phyloP scores from a whole-genome alignment of 1,140 invertebrate species.

The Drosophila navojoa region DNA sequence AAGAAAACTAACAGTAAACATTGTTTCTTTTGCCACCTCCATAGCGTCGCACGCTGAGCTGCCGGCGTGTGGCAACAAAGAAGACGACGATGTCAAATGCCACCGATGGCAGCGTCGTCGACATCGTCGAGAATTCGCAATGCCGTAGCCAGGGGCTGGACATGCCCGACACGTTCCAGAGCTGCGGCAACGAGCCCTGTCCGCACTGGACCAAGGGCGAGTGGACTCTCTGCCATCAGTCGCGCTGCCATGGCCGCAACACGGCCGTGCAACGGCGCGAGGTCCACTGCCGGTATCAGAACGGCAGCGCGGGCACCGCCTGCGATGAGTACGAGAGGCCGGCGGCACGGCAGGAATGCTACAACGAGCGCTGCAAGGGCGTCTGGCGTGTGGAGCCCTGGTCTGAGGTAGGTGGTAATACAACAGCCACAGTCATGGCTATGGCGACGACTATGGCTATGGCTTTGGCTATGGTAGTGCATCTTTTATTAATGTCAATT shows the following conservation, averaged over 20 bases:
- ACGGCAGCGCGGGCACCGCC: constrained; percentile 86
- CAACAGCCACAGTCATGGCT: background rate
- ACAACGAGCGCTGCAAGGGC: constrained; percentile 91
- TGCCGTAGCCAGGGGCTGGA: constrained; percentile 89
- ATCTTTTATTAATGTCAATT: constrained; percentile 40
- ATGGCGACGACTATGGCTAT: background rate
- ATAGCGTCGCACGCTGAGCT: constrained; percentile 67
- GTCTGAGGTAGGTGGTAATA: constrained; percentile 90
- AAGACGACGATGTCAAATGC: constrained; percentile 35
- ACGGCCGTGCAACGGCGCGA: constrained; percentile 91
- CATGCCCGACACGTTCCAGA: constrained; percentile 87
- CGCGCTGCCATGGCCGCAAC: constrained; percentile 90
- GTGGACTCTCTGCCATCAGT: constrained; percentile 89
- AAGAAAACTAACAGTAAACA: constrained; percentile 16
- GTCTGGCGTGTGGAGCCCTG: constrained; percentile 93
- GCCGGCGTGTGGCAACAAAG: constrained; percentile 42
- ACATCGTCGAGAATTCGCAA: constrained; percentile 86
- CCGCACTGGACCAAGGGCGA: constrained; percentile 89
- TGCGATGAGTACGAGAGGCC: constrained; percentile 90
- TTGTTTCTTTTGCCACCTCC: constrained; percentile 35
- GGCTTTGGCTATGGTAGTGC: background rate
- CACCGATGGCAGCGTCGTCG: constrained; percentile 45
- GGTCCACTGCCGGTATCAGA: constrained; percentile 88
- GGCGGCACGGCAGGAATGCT: constrained; percentile 89
- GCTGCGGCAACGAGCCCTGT: constrained; percentile 89